These are phyloP conservation scores for Apostichopus japonicus DNA, from an alignment of 35 echinoderm and acorn worm species.

Conservation along the genomic window DNA sequence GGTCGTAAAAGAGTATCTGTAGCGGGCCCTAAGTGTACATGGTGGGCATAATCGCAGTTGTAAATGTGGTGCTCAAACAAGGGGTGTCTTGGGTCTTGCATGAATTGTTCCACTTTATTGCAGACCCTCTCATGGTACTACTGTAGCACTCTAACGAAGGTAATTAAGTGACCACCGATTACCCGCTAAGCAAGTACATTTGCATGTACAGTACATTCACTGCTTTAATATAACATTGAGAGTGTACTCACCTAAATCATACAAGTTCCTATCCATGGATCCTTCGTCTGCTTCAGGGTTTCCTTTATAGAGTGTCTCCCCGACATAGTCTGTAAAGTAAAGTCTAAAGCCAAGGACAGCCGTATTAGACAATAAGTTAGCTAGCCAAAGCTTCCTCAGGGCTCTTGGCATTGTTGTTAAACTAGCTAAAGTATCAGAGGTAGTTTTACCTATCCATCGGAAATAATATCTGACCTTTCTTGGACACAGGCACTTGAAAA, in stretches of 20 bases:
- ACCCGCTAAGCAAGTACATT: too few relatives aligned
- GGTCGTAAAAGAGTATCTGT: too few relatives aligned
- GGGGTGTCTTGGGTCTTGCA: too few relatives aligned
- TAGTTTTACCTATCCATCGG: neutral
- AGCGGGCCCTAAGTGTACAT: too few relatives aligned
- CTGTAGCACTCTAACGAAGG: too few relatives aligned
- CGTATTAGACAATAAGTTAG: conserved; percentile 76
- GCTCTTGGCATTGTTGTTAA: conserved; percentile 82
- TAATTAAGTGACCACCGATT: too few relatives aligned
- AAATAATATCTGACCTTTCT: neutral
- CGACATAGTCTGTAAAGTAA: conserved; percentile 95
- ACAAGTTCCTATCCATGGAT: conserved; percentile 51
- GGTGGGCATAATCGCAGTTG: too few relatives aligned
- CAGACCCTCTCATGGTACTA: too few relatives aligned
- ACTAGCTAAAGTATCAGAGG: conserved; percentile 14
- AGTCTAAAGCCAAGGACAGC: conserved; percentile 92
- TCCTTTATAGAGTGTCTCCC: conserved; percentile 80
- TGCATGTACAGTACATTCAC: too few relatives aligned
- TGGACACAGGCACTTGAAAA: conserved; percentile 38
- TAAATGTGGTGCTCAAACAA: too few relatives aligned
- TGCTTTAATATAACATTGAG: too few relatives aligned
- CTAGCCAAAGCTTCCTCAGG: conserved; percentile 70
- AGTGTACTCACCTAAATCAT: conserved; percentile 75
- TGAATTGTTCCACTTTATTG: too few relatives aligned
- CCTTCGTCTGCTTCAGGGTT: conserved; percentile 72